Percentiles rank a stretch among this genome's conserved stretches.
phyloP scores from a whole-genome alignment of 2,797 vertebrate genomes.

The Thripadectes ignobilis region DNA sequence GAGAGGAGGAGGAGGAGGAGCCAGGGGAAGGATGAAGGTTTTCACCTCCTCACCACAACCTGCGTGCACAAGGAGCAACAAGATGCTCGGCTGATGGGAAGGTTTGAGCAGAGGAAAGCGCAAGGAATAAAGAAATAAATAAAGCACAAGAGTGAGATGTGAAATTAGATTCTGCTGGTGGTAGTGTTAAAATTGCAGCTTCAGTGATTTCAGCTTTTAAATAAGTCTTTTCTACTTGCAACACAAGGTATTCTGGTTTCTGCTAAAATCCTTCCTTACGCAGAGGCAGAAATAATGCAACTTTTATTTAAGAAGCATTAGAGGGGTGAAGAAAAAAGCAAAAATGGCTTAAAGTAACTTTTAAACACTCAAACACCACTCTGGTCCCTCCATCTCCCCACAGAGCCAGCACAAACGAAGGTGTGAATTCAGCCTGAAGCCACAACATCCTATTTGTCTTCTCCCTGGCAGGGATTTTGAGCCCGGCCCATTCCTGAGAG shows the following conservation, averaged over 20 bases:
- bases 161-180: not conserved
- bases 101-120: not conserved
- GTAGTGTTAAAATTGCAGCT: not conserved
- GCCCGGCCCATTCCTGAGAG: not conserved
- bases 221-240: not conserved
- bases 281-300: not conserved
- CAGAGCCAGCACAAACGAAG: not conserved
- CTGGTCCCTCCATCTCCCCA: not conserved
- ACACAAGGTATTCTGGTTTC: fast-evolving
- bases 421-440: not conserved
- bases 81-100: not conserved
- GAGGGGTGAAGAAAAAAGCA: not conserved
- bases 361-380: not conserved
- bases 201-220: not conserved
- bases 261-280: not conserved
- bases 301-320: not conserved
- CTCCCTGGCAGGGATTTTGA: not conserved
- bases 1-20: no score
- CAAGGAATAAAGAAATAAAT: not conserved
- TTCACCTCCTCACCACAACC: not conserved
- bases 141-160: fast-evolving
- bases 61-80: not conserved
- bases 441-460: not conserved
- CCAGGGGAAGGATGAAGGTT: no score
- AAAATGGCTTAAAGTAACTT: not conserved